These are phyloP conservation scores for Corbicula japonica DNA, from an alignment of 2,888 invertebrate genomes.

Conservation along the genomic window DNA sequence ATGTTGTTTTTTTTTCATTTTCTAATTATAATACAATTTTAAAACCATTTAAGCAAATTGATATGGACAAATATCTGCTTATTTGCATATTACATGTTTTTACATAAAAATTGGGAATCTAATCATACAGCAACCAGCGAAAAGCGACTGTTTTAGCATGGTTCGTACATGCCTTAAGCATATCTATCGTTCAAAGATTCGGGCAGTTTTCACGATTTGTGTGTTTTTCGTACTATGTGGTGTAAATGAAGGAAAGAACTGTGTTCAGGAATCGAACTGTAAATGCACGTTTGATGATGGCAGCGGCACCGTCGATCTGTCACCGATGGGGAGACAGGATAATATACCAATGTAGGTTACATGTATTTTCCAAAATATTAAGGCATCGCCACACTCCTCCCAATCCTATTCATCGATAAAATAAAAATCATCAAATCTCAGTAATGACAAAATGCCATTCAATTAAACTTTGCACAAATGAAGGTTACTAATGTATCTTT, in stretches of 20 bases:
- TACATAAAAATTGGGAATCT: not conserved
- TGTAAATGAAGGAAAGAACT: slow-evolving; percentile 9
- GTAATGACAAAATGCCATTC: not conserved
- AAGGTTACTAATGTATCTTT: not conserved
- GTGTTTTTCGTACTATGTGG: slow-evolving; percentile 3
- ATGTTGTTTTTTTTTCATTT: not conserved
- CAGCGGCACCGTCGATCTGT: slow-evolving; percentile 49
- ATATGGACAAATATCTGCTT: not conserved
- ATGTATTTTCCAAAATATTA: not conserved
- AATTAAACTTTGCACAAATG: not conserved
- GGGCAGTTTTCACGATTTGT: not conserved
- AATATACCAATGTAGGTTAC: slow-evolving; percentile 11
- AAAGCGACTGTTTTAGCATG: not conserved
- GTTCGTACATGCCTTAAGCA: not conserved
- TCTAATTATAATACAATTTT: not conserved
- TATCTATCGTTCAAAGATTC: not conserved
- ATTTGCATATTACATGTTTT: not conserved
- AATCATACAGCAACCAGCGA: not conserved
- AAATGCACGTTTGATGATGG: slow-evolving; percentile 54
- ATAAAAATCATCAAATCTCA: not conserved
- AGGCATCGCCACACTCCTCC: not conserved
- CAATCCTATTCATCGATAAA: not conserved
- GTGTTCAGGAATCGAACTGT: slow-evolving; percentile 44
- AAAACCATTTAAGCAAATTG: not conserved
- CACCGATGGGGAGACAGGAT: slow-evolving; percentile 21